Evolutionary conservation across 2,888 invertebrate genomes (phyloP).

Genomic region (Empis livida): DNA sequence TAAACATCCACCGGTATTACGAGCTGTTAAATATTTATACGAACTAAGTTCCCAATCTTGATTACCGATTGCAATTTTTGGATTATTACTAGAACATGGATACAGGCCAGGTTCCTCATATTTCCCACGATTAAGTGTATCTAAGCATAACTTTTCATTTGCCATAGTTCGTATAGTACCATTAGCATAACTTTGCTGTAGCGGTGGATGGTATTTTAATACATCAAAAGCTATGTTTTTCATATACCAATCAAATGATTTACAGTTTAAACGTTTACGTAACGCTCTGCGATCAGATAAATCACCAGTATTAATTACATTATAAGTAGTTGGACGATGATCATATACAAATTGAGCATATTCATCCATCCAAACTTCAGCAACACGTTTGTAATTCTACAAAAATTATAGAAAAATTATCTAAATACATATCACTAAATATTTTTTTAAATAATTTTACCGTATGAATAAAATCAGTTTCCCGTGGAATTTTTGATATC

Average conservation of each 20-base stretch:
- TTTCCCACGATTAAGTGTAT: conserved; percentile 44
- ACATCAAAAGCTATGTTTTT: conserved; percentile 86
- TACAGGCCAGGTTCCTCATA: conserved; percentile 29
- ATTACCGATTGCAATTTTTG: conserved; percentile 22
- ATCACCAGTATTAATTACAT: conserved; percentile 65
- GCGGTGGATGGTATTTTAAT: conserved; percentile 71
- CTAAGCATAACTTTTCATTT: conserved; percentile 55
- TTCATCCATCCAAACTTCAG: conserved; percentile 99
- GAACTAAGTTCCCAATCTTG: conserved; percentile 33
- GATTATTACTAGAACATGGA: conserved; percentile 22
- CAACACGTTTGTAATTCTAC: conserved; percentile 83
- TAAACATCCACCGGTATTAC: conserved; percentile 58
- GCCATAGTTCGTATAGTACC: conserved; percentile 62
- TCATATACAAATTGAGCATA: conserved; percentile 79
- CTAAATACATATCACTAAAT: too few species aligned
- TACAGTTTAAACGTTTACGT: conserved; percentile 64
- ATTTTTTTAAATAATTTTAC: too few species aligned
- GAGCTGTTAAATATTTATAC: conserved; percentile 27
- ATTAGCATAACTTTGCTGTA: conserved; percentile 66
- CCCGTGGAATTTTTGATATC: too few species aligned
- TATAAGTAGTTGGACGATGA: conserved; percentile 60
- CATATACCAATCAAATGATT: conserved; percentile 94
- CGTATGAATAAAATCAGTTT: too few species aligned
- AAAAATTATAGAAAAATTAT: too few species aligned
- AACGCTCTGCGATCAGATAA: conserved; percentile 63